Evolutionary conservation across 92 coral and sea anemone species (phyloP), one percentile per base, ranked within the genome.

Genomic region (Desmophyllum pertusum): DNA sequence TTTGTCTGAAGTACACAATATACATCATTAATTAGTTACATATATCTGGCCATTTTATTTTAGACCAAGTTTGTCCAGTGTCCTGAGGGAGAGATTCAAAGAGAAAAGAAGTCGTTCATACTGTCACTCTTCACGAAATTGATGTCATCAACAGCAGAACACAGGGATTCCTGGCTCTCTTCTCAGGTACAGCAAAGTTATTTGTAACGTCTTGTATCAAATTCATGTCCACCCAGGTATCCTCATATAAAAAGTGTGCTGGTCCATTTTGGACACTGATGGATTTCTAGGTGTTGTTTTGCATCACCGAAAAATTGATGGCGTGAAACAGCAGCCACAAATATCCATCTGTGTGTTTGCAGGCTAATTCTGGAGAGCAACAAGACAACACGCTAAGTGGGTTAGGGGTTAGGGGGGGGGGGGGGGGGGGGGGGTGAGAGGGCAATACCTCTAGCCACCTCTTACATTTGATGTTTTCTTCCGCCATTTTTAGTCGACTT

Each of bases 81-180:
- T 79, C 99, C 99, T 29, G 99, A 96, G 76, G 99, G 99, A 10
- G 99, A 96, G 86, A 86, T 96, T 19, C 99, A 96, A 96, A 96
- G 75, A 84, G 99, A 66, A 96, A 96, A 89, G 99, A 96, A 83
- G 98, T 96, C 23, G 99, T 96, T 9, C 99, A 96, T 81, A 96
- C 99, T 18, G 99, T 96, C 35, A 96, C 99, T 14, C 91, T 94
- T 31, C 98, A 96, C 40, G 98, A 96, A 78, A 94, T 96, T 73
- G 99, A 96, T 80, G 99, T 96, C 85, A 96, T 96, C 83, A 96
- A 96, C 90, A 96, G 99, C 86, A 92, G 99, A 85, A 94, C 99
- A 79, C 99, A 96, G 87, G 99, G 99, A 2, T 96, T 96, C 73
- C 80, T 96, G 33, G 99, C 99, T 30, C 94, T 96, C 61, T 96